These are phyloP conservation scores for Gouania willdenowi DNA, from an alignment of 2,797 vertebrate genomes.

Conservation along the genomic window DNA sequence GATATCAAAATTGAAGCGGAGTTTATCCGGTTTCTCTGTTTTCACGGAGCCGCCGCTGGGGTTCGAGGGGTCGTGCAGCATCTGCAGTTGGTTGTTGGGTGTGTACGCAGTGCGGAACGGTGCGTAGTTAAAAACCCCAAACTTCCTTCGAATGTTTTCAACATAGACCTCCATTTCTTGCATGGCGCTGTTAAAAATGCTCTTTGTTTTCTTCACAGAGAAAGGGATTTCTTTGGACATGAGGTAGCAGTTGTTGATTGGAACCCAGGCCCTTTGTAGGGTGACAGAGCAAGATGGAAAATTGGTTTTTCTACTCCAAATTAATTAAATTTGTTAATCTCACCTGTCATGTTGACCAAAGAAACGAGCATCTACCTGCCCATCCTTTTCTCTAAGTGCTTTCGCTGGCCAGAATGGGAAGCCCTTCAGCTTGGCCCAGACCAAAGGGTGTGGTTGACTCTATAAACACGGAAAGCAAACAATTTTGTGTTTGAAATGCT, in stretches of 20 bases:
- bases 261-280: constrained; percentile 92
- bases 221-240: constrained; percentile 99
- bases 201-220: constrained; percentile 99
- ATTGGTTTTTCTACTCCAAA: neutral
- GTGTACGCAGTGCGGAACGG: constrained; percentile 97
- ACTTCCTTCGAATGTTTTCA: constrained; percentile 95
- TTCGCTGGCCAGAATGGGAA: constrained; percentile 99
- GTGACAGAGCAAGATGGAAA: neutral
- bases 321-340: constrained; percentile 9
- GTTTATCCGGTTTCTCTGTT: constrained; percentile 90
- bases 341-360: constrained; percentile 98
- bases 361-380: constrained; percentile 96
- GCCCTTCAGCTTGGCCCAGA: constrained; percentile 98
- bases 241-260: constrained; percentile 99
- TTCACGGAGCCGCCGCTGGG: constrained; percentile 88
- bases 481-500: neutral
- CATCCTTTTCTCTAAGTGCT: constrained; percentile 95
- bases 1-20: constrained; percentile 95
- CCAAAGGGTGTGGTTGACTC: constrained; percentile 96
- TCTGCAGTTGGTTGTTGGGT: constrained; percentile 95
- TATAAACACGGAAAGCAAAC: constrained; percentile 52
- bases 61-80: constrained; percentile 90
- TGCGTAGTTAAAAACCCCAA: constrained; percentile 95
- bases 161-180: constrained; percentile 99
- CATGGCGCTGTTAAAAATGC: constrained; percentile 99